phyloP scores from a whole-genome alignment of 2,888 invertebrate genomes.

The Sialis lutaria region DNA sequence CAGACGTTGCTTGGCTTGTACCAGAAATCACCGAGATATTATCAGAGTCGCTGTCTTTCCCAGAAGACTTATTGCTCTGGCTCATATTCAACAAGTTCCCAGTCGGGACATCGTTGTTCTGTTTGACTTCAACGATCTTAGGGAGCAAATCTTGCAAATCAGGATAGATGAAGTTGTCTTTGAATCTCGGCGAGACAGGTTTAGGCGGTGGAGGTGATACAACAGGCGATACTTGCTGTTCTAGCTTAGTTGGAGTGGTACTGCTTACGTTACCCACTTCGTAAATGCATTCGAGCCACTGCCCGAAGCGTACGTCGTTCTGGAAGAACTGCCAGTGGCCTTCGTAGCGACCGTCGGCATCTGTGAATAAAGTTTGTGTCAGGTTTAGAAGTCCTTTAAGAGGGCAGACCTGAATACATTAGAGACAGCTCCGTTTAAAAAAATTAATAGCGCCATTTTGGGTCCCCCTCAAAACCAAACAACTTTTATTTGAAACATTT shows the following conservation, averaged over 20 bases:
- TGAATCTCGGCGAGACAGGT: background rate
- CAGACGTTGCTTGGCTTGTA: constrained; percentile 14
- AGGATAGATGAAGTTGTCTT: background rate
- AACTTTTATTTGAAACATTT: no score
- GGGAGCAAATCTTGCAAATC: no score
- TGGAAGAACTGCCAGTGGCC: constrained; percentile 28
- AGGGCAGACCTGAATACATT: background rate
- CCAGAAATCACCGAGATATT: constrained; percentile 20
- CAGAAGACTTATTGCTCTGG: constrained; percentile 9
- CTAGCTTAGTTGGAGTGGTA: background rate
- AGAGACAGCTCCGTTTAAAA: background rate
- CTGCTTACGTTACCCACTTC: constrained; percentile 18
- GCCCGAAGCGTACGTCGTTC: constrained; percentile 24
- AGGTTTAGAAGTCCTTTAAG: background rate
- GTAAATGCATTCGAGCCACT: constrained; percentile 23
- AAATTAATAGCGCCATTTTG: no score
- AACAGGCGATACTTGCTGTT: background rate
- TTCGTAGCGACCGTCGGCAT: constrained; percentile 17
- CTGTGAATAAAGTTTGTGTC: no score
- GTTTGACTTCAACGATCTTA: background rate
- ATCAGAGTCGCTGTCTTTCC: constrained; percentile 19
- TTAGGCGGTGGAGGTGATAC: background rate
- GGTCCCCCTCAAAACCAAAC: no score
- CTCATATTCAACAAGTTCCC: background rate
- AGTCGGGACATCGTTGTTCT: background rate